Percentiles rank a stretch among this genome's conserved stretches.
phyloP scores from a whole-genome alignment of 2,113 vertebrate species.

The Helogale parvula region DNA sequence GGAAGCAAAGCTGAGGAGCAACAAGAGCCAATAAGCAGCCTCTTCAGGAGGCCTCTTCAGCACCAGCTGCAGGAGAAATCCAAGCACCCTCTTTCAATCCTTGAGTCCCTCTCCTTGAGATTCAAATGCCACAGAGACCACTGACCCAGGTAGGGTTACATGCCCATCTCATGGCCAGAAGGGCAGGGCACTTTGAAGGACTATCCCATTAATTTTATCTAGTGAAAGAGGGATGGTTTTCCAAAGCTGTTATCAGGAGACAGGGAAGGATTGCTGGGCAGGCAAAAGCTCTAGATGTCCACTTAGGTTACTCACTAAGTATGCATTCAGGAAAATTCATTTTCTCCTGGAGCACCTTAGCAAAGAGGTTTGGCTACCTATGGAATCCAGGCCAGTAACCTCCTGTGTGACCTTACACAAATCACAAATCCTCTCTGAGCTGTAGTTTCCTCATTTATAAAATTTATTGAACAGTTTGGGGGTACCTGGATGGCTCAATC shows the following conservation, averaged over 20 bases:
- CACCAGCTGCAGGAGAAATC: neutral
- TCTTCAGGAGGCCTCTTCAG: neutral
- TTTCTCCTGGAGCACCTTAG: neutral
- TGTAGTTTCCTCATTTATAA: slow-evolving; percentile 13
- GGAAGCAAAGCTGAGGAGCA: neutral
- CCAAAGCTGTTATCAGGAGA: neutral
- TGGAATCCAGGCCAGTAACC: slow-evolving; percentile 1
- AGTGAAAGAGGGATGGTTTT: neutral
- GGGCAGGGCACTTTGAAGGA: neutral
- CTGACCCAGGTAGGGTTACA: neutral
- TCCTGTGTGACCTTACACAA: slow-evolving; percentile 35
- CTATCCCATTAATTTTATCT: neutral
- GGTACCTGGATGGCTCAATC: no score
- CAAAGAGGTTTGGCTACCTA: neutral
- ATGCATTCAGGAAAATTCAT: neutral
- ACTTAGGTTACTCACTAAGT: neutral
- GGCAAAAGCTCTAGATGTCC: neutral
- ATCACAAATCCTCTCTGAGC: neutral
- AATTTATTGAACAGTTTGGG: neutral
- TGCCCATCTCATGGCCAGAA: neutral
- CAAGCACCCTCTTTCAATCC: neutral
- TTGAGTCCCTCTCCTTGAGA: neutral
- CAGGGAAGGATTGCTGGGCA: neutral
- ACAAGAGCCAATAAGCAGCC: neutral
- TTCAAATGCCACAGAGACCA: neutral